These are phyloP conservation scores for Dynastes grantii DNA, from an alignment of 2,888 invertebrate genomes.

Conservation along the genomic window DNA sequence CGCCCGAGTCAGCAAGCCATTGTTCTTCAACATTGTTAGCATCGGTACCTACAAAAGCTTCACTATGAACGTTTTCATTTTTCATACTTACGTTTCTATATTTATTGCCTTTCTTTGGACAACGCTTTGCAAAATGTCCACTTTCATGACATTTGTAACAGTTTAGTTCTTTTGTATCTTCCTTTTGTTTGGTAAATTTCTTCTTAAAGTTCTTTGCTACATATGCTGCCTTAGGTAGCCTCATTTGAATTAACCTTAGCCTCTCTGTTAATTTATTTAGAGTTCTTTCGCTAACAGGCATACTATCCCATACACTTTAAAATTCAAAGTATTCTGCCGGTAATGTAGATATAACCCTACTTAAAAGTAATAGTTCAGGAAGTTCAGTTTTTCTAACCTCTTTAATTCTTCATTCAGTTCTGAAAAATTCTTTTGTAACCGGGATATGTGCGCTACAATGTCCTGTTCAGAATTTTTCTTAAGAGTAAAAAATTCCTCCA, in stretches of 20 bases:
- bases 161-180: too few species aligned
- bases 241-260: constrained; percentile 33
- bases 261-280: constrained; percentile 41
- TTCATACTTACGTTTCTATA: background rate
- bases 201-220: background rate
- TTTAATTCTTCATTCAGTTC: constrained; percentile 54
- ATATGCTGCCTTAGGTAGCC: background rate
- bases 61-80: constrained; percentile 31
- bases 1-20: constrained; percentile 51
- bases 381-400: constrained; percentile 51
- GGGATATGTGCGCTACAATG: constrained; percentile 53
- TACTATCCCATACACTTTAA: constrained; percentile 53
- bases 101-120: constrained; percentile 31
- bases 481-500: constrained; percentile 54
- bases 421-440: constrained; percentile 50
- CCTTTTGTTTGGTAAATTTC: too few species aligned
- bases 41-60: constrained; percentile 39
- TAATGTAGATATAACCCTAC: constrained; percentile 50
- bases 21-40: constrained; percentile 33
- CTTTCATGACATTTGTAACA: background rate
- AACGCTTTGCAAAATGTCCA: constrained; percentile 50
- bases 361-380: constrained; percentile 54
- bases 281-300: constrained; percentile 49
- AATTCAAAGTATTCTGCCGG: constrained; percentile 37
- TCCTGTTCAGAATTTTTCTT: constrained; percentile 53